Evolutionary conservation across 2,888 invertebrate genomes (phyloP), one percentile per base, ranked within the genome.

Genomic region (Harpalus rubripes): DNA sequence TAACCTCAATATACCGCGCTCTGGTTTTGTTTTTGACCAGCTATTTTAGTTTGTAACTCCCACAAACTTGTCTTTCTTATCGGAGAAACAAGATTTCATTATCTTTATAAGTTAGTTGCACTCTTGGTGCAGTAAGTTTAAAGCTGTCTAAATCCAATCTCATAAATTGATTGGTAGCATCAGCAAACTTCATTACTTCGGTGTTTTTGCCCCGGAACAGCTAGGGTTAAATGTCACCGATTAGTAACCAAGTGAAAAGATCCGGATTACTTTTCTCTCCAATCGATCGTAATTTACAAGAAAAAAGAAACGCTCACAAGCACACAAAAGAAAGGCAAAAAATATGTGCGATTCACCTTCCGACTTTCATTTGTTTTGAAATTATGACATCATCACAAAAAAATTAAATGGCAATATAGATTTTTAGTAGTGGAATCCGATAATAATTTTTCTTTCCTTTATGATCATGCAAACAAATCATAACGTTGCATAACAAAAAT

Each of bases 181-280:
- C 68, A n/a, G 26, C 32, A 26, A 68, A 68, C 68, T 68, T 68
- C 68, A 68, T 68, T 68, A 68, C 39, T 5, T 7, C 68, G n/a
- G 7, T 5, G 10, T 12, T 68, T 68, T 68, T 39, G 12, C n/a
- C 32, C 26, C 39, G 68, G 39, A 15, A 68, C 39, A 68, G 39
- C 68, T n/a, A 26, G 68, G 68, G 39, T 68, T 68, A 39, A 68
- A 68, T 68, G 68, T 68, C 68, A 6, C 32, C 68, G 32, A 68
- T 68, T 68, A 68, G 68, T 68, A 68, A 32, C 68, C 32, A 68
- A 68, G 32, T 39, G 39, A 68, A 65, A 68, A 68, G 12, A 68
- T 39, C 68, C 68, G 32, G 39, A 68, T 68, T 68, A 68, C 63
- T 26, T n/a, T 63, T 7, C 10, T 10, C 10, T 8, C 26, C 68